These are phyloP conservation scores for Poeciliopsis turneri DNA, from an alignment of 2,797 vertebrate genomes.

Conservation along the genomic window DNA sequence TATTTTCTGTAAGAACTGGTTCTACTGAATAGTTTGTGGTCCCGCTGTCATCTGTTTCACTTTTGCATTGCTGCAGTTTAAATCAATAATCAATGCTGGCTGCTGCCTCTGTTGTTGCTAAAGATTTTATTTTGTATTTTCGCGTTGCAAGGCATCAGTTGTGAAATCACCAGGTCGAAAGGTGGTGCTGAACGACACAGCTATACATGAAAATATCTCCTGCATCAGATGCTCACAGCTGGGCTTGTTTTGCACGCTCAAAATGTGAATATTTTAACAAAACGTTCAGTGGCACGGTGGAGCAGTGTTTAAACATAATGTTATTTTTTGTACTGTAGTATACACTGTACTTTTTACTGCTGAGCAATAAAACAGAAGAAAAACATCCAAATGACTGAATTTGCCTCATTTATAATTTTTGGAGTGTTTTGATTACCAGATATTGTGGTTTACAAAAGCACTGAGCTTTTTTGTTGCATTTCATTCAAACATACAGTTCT, in stretches of 20 bases:
- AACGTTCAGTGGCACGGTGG: slow-evolving; percentile 69
- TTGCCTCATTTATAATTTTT: slow-evolving; percentile 7
- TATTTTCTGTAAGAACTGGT: slow-evolving; percentile 71
- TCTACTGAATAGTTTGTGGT: slow-evolving; percentile 49
- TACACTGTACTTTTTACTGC: slow-evolving; percentile 87
- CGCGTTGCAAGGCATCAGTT: slow-evolving; percentile 54
- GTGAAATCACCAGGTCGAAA: slow-evolving; percentile 41
- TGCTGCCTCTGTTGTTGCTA: slow-evolving; percentile 67
- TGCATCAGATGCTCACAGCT: slow-evolving; percentile 65
- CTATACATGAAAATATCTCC: slow-evolving; percentile 52
- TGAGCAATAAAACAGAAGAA: slow-evolving; percentile 84
- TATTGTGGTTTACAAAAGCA: neutral
- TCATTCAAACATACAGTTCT: neutral
- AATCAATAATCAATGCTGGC: slow-evolving; percentile 69
- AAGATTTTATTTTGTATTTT: slow-evolving; percentile 28
- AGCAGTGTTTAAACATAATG: slow-evolving; percentile 77
- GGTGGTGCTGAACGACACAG: slow-evolving; percentile 37
- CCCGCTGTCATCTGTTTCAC: slow-evolving; percentile 66
- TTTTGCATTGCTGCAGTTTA: slow-evolving; percentile 67
- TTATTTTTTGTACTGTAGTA: slow-evolving; percentile 85
- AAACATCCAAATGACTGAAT: slow-evolving; percentile 25
- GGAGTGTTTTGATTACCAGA: neutral
- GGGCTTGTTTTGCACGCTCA: slow-evolving; percentile 74
- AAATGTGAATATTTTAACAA: slow-evolving; percentile 72
- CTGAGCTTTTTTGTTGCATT: neutral